Base-by-base conservation (phyloP, 2,888 invertebrate species). In the Apocheima hispidaria region DNA sequence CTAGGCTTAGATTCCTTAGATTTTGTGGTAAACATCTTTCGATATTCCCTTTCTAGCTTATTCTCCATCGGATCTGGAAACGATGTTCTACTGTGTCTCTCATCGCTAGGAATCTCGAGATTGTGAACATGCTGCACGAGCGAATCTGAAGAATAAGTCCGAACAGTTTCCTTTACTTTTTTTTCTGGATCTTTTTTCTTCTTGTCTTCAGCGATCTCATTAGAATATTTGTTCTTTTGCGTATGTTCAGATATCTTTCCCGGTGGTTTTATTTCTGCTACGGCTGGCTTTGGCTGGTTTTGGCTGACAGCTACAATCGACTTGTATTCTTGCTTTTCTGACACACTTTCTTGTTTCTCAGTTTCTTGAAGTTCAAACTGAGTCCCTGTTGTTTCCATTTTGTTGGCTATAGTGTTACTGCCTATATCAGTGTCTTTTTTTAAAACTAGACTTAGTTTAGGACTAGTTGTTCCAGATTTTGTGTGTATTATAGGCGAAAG, bases 71-170 rank as follows among this genome's bases (percentile, higher is more conserved):
- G 74, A 69, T 86, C 82, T n/a, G 40, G 61, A 30, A 79, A 60
- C 0, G 78, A 79, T 7, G 58, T 60, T 28, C 65, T 75, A 33
- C 79, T 83, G 20, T 70, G 67, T 61, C 77, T 81, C 10, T 82
- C 81, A 41, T 77, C 69, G 49, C 79, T 83, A 1, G 84, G 78
- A 40, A 72, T 77, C 68, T 91, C 88, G 60, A 90, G 78, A 73
- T 90, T 81, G 65, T 88, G 80, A 6, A 90, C 76, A 56, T 86
- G 86, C 71, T 90, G 84, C 2, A 88, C 76, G 26, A 89, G 71
- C 18, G 88, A 89, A 71, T 87, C 84, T 2, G 90, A 88, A 0
- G 88, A 89, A 56, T 68, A 81, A 9, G 64, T 73, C 63, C 72
- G 82, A 5, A 71, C 72, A 4, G 66, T 4, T 14, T 70, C 69